Evolutionary conservation across 2,797 vertebrate species (phyloP).

Genomic region (Limosa lapponica): DNA sequence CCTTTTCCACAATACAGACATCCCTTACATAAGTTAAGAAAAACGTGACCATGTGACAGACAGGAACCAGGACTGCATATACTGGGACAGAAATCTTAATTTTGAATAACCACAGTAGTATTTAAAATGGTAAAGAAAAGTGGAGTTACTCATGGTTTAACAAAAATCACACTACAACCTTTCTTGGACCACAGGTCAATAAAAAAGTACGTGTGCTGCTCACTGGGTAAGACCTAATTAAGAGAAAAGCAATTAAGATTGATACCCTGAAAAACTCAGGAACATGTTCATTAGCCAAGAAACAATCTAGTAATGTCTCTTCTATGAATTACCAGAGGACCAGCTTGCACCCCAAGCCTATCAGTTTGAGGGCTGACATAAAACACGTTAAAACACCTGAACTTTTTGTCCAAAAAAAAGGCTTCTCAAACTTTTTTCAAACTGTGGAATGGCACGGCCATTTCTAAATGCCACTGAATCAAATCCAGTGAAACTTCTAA

Average conservation of each 20-base stretch:
- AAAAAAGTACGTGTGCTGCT: background rate
- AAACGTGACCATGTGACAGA: background rate
- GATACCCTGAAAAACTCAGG: background rate
- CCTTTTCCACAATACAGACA: background rate
- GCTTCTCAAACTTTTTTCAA: background rate
- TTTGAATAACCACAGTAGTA: background rate
- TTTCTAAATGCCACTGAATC: conserved; percentile 14
- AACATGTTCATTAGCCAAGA: background rate
- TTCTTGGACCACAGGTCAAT: background rate
- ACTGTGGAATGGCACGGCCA: background rate
- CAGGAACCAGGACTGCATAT: background rate
- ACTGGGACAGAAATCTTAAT: background rate
- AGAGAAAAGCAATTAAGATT: background rate
- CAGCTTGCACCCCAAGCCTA: background rate
- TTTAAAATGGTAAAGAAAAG: background rate
- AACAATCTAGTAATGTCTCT: background rate
- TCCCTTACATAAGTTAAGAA: background rate
- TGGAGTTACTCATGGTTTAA: background rate
- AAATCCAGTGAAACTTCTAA: background rate
- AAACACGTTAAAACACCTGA: background rate
- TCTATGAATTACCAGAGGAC: background rate
- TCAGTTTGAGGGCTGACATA: background rate
- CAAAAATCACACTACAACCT: background rate
- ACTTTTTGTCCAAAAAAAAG: background rate
- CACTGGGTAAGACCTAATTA: background rate